These are phyloP conservation scores for Callipepla californica DNA, from an alignment of 2,113 vertebrate genomes.

Conservation along the genomic window DNA sequence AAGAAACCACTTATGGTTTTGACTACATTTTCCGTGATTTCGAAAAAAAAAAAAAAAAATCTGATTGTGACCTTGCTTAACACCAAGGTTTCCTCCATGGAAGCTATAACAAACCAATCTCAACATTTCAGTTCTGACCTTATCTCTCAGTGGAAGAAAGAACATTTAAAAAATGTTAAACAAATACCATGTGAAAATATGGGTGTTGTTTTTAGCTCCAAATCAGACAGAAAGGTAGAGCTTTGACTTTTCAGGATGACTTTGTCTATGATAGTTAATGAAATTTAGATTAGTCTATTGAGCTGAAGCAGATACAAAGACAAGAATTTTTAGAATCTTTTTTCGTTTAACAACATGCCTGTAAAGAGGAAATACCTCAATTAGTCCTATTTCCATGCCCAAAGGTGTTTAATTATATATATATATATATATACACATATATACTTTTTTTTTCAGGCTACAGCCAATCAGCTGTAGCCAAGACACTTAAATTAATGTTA, in stretches of 20 bases:
- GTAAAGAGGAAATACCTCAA: background rate
- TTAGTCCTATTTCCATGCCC: background rate
- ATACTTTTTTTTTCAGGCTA: background rate
- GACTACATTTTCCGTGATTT: background rate
- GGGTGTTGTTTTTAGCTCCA: background rate
- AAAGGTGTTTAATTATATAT: background rate
- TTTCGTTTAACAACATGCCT: background rate
- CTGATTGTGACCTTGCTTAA: background rate
- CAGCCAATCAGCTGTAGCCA: background rate
- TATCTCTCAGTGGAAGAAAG: constrained; percentile 32
- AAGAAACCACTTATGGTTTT: background rate
- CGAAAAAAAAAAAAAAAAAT: background rate
- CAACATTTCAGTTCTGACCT: constrained; percentile 48
- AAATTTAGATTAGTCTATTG: background rate
- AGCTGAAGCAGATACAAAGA: background rate
- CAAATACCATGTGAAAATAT: constrained; percentile 49
- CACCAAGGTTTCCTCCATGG: background rate
- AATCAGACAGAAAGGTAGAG: background rate
- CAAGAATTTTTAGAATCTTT: background rate
- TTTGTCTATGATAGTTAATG: background rate
- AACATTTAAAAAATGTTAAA: constrained; percentile 57
- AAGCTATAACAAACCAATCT: constrained; percentile 46
- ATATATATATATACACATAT: too few relatives aligned
- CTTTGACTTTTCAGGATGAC: constrained; percentile 28
- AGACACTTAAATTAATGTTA: background rate